Evolutionary conservation across 92 coral and sea anemone species (phyloP).

Genomic region (Scolanthus callimorphus): DNA sequence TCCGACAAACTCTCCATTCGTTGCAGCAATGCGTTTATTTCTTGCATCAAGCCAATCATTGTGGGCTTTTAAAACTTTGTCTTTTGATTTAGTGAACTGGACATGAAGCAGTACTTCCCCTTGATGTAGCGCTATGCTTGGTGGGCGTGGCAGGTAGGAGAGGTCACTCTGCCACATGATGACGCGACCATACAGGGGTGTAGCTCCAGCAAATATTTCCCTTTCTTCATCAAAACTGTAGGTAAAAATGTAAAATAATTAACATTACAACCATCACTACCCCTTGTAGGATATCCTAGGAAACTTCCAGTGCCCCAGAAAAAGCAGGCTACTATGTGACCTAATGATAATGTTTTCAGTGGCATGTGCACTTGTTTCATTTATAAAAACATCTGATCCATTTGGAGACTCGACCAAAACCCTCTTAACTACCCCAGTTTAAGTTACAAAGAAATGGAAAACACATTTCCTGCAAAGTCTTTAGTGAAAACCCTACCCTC

Average conservation of each 20-base stretch:
- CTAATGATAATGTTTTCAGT: too few relatives aligned
- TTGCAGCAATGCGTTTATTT: slow-evolving; percentile 31
- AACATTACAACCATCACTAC: too few relatives aligned
- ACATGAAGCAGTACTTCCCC: slow-evolving; percentile 80
- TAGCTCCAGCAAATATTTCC: slow-evolving; percentile 90
- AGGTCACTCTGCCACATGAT: slow-evolving; percentile 83
- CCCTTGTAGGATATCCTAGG: neutral
- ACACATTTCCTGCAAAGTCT: too few relatives aligned
- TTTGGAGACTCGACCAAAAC: too few relatives aligned
- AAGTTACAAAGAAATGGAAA: too few relatives aligned
- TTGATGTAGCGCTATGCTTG: slow-evolving; percentile 78
- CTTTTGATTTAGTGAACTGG: slow-evolving; percentile 75
- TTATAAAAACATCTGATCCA: too few relatives aligned
- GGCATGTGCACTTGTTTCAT: too few relatives aligned
- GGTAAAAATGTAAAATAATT: too few relatives aligned
- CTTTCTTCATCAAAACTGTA: slow-evolving; percentile 75
- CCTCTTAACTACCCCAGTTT: too few relatives aligned
- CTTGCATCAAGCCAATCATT: slow-evolving; percentile 41
- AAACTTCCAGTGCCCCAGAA: neutral
- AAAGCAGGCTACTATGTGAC: too few relatives aligned
- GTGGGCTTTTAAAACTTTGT: slow-evolving; percentile 49
- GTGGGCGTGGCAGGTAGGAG: slow-evolving; percentile 84
- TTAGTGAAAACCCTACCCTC: too few relatives aligned
- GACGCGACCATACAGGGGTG: slow-evolving; percentile 79
- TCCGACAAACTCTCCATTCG: slow-evolving; percentile 68